Percentiles rank a stretch among this genome's conserved stretches.
Conservation (phyloP, 2,888 invertebrate genomes). For the Pecten maximus region DNA sequence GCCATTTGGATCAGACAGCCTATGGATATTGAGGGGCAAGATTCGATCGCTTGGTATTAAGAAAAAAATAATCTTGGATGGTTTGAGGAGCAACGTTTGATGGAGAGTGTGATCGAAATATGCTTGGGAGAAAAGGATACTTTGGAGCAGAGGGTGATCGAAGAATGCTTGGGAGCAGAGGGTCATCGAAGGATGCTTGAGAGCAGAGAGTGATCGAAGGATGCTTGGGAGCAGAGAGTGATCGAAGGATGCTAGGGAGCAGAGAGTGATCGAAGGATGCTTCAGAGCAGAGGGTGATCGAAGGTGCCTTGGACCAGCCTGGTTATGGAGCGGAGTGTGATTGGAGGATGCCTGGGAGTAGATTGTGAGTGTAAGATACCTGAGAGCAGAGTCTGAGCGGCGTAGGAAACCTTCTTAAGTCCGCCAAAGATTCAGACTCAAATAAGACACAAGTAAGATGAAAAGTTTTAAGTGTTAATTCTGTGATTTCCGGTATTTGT, state of each 20-base stretch:
- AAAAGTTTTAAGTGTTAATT: background rate
- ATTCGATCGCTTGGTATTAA: no score
- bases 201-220: background rate
- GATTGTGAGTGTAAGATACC: background rate
- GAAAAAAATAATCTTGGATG: no score
- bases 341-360: background rate
- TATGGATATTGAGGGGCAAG: no score
- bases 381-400: background rate
- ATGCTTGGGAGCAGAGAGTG: background rate
- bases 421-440: background rate
- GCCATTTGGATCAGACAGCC: no score
- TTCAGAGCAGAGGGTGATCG: background rate
- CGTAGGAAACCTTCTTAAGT: background rate
- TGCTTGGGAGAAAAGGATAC: no score
- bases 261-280: background rate
- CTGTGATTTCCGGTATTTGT: background rate
- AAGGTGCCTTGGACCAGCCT: no score
- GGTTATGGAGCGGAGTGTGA: no score
- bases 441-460: background rate
- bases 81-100: no score
- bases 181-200: background rate
- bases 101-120: no score
- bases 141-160: no score
- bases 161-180: background rate
- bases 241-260: background rate